Percentiles rank a stretch among this genome's conserved stretches.
These are phyloP conservation scores for Muscicapa adusta DNA, from an alignment of 2,113 vertebrate genomes.

Conservation along the genomic window DNA sequence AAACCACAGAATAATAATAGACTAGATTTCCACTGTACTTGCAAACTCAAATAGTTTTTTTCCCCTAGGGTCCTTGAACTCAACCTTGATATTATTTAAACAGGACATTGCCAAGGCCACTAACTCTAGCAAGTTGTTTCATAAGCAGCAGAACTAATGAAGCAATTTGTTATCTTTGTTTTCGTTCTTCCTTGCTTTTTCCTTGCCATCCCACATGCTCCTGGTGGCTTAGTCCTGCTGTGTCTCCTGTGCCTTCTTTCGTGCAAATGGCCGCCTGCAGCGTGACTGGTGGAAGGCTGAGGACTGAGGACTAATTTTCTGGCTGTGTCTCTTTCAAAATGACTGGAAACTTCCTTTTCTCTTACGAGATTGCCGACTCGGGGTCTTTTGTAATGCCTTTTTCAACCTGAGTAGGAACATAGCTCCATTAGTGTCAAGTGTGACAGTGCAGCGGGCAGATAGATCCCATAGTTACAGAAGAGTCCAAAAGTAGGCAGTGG, in stretches of 20 bases:
- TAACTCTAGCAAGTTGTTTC: background rate
- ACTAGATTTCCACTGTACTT: slow-evolving; percentile 45
- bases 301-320: background rate
- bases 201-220: background rate
- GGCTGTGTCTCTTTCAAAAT: background rate
- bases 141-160: background rate
- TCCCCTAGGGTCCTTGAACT: background rate
- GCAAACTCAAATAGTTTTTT: slow-evolving; percentile 37
- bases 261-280: background rate
- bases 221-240: background rate
- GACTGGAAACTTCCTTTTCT: background rate
- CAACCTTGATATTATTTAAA: slow-evolving; percentile 45
- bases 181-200: background rate
- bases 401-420: background rate
- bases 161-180: background rate
- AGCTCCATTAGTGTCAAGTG: background rate
- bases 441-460: background rate
- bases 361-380: background rate
- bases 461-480: background rate
- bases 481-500: background rate
- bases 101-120: slow-evolving; percentile 20
- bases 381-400: background rate
- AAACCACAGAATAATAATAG: slow-evolving; percentile 46
- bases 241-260: background rate
- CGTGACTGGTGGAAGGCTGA: background rate